Conservation (phyloP, 2,113 vertebrate species). For the Noctilio leporinus region DNA sequence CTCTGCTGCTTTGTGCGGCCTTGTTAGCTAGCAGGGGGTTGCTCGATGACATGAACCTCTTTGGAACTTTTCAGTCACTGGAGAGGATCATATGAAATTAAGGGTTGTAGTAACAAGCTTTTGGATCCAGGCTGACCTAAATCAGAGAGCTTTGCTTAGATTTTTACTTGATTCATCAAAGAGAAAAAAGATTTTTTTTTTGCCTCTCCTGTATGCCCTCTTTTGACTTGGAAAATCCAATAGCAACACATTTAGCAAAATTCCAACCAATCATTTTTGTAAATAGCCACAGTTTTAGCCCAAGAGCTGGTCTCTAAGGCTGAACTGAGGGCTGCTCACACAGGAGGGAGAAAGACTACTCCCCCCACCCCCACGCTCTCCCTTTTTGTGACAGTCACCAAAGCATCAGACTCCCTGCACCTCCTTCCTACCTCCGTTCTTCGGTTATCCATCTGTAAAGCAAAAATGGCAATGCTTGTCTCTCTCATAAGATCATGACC, state of each 20-base stretch:
- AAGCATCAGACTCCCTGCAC: background rate
- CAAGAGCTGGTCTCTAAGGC: background rate
- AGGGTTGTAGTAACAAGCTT: background rate
- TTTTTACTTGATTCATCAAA: conserved; percentile 18
- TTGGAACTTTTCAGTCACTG: background rate
- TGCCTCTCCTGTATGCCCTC: background rate
- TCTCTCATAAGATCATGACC: accelerated
- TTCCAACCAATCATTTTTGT: background rate
- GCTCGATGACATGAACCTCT: background rate
- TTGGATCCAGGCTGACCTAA: conserved; percentile 8
- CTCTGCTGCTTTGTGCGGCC: conserved; percentile 54
- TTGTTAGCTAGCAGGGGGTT: conserved; percentile 16
- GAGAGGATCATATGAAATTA: conserved; percentile 45
- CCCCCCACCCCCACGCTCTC: background rate
- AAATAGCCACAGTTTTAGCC: background rate
- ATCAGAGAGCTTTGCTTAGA: conserved; percentile 32
- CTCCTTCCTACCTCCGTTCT: background rate
- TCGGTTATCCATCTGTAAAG: background rate
- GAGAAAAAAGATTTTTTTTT: background rate
- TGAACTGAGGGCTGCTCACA: accelerated
- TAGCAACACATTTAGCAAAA: background rate
- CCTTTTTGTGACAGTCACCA: background rate
- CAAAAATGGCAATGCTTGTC: accelerated
- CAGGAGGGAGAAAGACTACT: accelerated
- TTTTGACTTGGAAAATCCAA: background rate